Evolutionary conservation across 2,888 invertebrate genomes (phyloP).

Genomic region (Melipona bicolor): DNA sequence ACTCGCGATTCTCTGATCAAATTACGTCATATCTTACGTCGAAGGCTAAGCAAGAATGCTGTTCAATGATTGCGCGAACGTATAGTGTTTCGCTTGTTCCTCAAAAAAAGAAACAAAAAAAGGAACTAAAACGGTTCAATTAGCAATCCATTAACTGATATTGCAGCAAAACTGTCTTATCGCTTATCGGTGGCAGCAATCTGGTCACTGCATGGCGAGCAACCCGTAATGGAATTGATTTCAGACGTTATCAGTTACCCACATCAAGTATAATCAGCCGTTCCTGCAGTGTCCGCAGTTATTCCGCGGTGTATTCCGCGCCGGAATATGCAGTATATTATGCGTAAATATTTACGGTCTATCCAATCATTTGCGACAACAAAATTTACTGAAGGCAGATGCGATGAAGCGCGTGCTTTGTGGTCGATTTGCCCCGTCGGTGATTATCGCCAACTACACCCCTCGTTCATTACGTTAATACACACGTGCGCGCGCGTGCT

Average conservation of each 20-base stretch:
- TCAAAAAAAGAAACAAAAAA: no score
- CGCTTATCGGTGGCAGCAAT: background rate
- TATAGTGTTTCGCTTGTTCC: no score
- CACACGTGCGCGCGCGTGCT: background rate
- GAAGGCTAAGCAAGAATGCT: no score
- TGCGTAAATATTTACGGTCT: constrained; percentile 69
- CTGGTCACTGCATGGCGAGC: background rate
- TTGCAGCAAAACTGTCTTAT: background rate
- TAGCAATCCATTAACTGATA: background rate
- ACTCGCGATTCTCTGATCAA: no score
- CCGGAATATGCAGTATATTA: constrained; percentile 51
- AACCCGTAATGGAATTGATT: constrained; percentile 49
- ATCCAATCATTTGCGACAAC: constrained; percentile 60
- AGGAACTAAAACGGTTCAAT: background rate
- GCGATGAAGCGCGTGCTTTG: constrained; percentile 42
- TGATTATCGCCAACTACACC: constrained; percentile 47
- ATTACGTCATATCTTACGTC: no score
- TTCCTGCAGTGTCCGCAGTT: constrained; percentile 70
- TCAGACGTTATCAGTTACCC: constrained; percentile 59
- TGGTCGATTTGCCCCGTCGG: constrained; percentile 45
- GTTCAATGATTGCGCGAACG: no score
- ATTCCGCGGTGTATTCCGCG: constrained; percentile 40
- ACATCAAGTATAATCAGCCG: constrained; percentile 71
- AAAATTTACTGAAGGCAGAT: constrained; percentile 62
- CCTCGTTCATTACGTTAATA: background rate